Percentiles rank a stretch among this genome's conserved stretches.
Evolutionary conservation across 2,113 vertebrate genomes (phyloP).

Genomic region (Lepus europaeus): DNA sequence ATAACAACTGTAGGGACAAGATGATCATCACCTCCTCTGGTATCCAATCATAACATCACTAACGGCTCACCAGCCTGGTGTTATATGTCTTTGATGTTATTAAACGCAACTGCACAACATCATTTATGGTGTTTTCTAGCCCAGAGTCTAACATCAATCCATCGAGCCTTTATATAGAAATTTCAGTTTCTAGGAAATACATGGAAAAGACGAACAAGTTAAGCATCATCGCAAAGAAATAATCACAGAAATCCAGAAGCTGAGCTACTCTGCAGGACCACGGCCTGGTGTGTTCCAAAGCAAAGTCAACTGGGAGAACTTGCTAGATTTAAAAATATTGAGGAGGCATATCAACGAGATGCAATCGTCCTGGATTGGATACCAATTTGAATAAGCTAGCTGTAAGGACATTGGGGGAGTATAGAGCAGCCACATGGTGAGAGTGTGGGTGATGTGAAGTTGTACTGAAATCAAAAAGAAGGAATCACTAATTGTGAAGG

Average conservation of each 20-base stretch:
- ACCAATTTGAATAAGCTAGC: not conserved
- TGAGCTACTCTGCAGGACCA: not conserved
- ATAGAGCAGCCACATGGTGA: not conserved
- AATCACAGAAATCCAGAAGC: not conserved
- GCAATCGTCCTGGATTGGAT: not conserved
- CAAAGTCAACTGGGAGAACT: not conserved
- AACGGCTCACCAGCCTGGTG: not conserved
- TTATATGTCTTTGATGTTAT: not conserved
- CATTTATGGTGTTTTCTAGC: not conserved
- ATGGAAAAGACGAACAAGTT: not conserved
- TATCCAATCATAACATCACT: not conserved
- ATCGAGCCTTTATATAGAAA: not conserved
- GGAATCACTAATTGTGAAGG: not conserved
- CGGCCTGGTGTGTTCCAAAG: not conserved
- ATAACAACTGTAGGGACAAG: not conserved
- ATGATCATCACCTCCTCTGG: not conserved
- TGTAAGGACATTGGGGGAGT: not conserved
- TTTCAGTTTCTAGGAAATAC: not conserved
- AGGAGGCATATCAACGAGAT: not conserved
- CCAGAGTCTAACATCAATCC: not conserved
- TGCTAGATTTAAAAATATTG: not conserved
- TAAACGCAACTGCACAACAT: not conserved
- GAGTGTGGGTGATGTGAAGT: not conserved
- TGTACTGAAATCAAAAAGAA: slow-evolving; percentile 9
- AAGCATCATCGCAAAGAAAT: not conserved